Evolutionary conservation across 2,888 invertebrate genomes (phyloP).

Genomic region (Eupithecia insigniata): DNA sequence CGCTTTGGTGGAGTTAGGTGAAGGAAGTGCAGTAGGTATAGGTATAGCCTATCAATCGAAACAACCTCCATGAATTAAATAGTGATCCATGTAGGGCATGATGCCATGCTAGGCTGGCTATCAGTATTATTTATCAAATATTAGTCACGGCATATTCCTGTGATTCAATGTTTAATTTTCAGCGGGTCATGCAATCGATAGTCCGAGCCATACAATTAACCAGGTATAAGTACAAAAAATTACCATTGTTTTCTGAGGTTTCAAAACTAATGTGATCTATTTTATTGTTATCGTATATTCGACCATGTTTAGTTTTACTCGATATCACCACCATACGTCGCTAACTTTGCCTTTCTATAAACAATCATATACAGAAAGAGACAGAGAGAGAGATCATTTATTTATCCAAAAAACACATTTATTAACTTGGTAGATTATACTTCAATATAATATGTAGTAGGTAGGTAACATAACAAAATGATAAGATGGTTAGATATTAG

Average conservation of each 20-base stretch:
- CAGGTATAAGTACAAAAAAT: not conserved
- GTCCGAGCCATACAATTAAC: not conserved
- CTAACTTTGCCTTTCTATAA: too few species aligned
- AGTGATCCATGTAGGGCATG: constrained; percentile 30
- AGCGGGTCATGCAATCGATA: not conserved
- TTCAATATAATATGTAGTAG: too few species aligned
- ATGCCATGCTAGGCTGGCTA: constrained; percentile 32
- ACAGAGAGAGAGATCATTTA: too few species aligned
- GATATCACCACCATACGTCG: too few species aligned
- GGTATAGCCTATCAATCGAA: constrained; percentile 23
- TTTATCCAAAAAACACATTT: too few species aligned
- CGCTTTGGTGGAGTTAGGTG: too few species aligned
- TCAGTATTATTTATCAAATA: constrained; percentile 31
- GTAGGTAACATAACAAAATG: too few species aligned
- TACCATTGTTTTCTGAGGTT: not conserved
- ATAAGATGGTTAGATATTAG: too few species aligned
- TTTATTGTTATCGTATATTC: not conserved
- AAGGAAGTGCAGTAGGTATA: constrained; percentile 30
- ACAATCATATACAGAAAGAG: too few species aligned
- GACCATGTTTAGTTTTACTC: too few species aligned
- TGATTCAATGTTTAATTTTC: not conserved
- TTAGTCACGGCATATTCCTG: constrained; percentile 7
- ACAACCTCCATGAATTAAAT: constrained; percentile 33
- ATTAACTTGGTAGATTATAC: too few species aligned
- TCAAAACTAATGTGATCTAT: not conserved